phyloP scores from a whole-genome alignment of 2,888 invertebrate species.

The Rhamnusium bicolor region DNA sequence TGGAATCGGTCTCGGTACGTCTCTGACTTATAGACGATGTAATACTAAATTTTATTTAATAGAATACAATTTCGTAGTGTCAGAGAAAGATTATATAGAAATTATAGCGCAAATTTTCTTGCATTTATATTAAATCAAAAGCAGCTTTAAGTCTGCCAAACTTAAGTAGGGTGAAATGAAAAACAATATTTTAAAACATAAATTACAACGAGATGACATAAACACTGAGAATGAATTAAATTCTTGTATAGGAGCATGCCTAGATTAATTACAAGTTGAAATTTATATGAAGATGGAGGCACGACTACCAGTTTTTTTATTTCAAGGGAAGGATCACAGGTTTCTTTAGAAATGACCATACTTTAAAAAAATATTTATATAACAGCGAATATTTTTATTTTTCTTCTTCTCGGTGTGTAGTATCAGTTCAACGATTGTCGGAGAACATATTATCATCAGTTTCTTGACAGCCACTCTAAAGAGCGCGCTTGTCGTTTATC shows the following conservation, averaged over 20 bases:
- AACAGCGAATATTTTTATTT: too few species aligned
- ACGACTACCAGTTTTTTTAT: not conserved
- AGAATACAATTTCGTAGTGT: constrained; percentile 30
- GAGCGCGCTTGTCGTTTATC: too few species aligned
- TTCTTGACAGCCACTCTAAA: too few species aligned
- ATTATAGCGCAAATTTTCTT: constrained; percentile 29
- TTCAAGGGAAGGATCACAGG: too few species aligned
- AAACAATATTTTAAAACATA: constrained; percentile 1
- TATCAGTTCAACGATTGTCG: too few species aligned
- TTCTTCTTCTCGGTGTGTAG: too few species aligned
- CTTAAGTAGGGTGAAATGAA: not conserved
- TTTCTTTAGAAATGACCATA: too few species aligned
- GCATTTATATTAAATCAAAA: constrained; percentile 31
- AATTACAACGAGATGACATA: not conserved
- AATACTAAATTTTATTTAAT: not conserved
- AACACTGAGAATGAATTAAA: not conserved
- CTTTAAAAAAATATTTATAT: too few species aligned
- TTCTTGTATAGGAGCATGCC: not conserved
- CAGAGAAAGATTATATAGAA: constrained; percentile 25
- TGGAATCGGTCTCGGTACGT: not conserved
- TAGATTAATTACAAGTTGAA: not conserved
- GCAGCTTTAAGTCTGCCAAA: constrained; percentile 20
- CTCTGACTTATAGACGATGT: not conserved
- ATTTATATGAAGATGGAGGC: not conserved
- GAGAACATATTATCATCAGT: too few species aligned